phyloP scores from a whole-genome alignment of 2,888 invertebrate genomes.

The Leptopilina syphax region DNA sequence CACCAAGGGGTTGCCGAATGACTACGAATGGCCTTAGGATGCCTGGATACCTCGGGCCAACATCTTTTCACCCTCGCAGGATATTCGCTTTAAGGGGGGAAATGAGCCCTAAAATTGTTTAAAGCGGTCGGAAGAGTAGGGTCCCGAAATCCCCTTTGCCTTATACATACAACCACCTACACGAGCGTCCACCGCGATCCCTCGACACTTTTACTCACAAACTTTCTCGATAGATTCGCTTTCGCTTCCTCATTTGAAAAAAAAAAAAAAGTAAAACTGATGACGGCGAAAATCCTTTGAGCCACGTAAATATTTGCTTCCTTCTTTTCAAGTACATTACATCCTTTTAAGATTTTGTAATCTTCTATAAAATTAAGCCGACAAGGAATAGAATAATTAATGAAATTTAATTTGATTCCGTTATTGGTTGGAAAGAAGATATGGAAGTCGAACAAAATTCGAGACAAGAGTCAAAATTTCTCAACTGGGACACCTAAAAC shows the following conservation, averaged over 20 bases:
- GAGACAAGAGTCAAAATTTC: too few species aligned
- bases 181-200: slow-evolving; percentile 39
- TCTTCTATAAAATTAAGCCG: too few species aligned
- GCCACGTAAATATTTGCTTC: neutral
- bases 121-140: slow-evolving; percentile 72
- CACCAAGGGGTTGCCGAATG: slow-evolving; percentile 65
- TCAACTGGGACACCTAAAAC: too few species aligned
- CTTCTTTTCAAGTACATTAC: too few species aligned
- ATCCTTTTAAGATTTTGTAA: too few species aligned
- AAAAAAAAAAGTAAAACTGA: slow-evolving; percentile 6
- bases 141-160: slow-evolving; percentile 63
- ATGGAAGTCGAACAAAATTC: too few species aligned
- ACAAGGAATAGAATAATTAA: too few species aligned
- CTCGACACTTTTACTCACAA: slow-evolving; percentile 49
- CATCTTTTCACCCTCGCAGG: slow-evolving; percentile 64
- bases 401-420: too few species aligned
- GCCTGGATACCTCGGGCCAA: slow-evolving; percentile 63
- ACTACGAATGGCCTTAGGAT: slow-evolving; percentile 57
- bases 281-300: slow-evolving; percentile 11
- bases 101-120: slow-evolving; percentile 78
- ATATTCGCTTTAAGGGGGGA: slow-evolving; percentile 76
- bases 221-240: slow-evolving; percentile 9
- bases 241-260: slow-evolving; percentile 7
- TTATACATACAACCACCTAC: slow-evolving; percentile 37
- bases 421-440: too few species aligned